These are phyloP conservation scores for Taxidea taxus DNA, from an alignment of 2,113 vertebrate genomes.

Conservation along the genomic window DNA sequence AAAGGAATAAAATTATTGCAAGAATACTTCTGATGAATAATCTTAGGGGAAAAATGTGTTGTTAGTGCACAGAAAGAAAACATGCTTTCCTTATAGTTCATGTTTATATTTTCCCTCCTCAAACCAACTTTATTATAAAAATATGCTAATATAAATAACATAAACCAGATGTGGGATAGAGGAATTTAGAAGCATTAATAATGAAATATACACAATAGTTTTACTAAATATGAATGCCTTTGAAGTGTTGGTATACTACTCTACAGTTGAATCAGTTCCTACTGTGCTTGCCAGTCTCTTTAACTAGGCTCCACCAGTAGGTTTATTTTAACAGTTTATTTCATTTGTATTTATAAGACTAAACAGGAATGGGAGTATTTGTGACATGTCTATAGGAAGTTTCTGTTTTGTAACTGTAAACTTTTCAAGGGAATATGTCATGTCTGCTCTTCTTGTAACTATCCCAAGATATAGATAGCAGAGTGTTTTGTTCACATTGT, in stretches of 20 bases:
- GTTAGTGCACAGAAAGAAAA: background rate
- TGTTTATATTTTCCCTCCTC: background rate
- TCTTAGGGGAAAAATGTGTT: background rate
- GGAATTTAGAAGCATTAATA: background rate
- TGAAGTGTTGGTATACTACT: background rate
- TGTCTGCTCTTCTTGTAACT: background rate
- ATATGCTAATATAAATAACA: background rate
- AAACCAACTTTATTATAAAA: background rate
- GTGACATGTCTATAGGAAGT: background rate
- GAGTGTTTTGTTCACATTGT: background rate
- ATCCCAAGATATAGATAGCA: background rate
- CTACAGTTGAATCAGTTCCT: background rate
- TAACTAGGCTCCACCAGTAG: background rate
- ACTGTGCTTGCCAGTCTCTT: background rate
- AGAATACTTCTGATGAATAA: background rate
- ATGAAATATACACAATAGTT: background rate
- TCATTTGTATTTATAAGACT: background rate
- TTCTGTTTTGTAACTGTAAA: background rate
- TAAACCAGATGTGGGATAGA: background rate
- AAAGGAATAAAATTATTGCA: background rate
- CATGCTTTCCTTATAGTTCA: background rate
- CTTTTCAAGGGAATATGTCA: background rate
- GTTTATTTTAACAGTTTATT: conserved; percentile 9
- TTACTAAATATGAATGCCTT: background rate
- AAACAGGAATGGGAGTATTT: background rate